These are phyloP conservation scores for Polydrusus pterygomalis DNA, from an alignment of 2,888 invertebrate genomes.

Conservation along the genomic window DNA sequence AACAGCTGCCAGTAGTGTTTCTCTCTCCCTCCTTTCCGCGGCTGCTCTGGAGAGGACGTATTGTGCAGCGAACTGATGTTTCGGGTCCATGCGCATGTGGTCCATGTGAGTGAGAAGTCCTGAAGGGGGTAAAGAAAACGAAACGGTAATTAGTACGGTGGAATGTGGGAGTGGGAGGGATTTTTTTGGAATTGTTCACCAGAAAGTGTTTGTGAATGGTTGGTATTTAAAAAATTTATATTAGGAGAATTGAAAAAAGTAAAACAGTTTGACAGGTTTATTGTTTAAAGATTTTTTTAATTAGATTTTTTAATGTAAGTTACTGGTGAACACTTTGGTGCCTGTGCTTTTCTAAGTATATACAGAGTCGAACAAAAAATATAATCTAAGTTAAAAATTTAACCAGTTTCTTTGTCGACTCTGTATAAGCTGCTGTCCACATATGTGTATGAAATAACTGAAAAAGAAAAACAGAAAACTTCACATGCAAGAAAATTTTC, in stretches of 20 bases:
- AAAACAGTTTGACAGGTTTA: too few species aligned
- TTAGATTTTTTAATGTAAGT: too few species aligned
- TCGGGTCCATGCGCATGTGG: constrained; percentile 97
- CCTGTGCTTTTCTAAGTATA: constrained; percentile 13
- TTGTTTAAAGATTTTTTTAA: too few species aligned
- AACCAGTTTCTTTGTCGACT: constrained; percentile 9
- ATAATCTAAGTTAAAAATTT: neutral
- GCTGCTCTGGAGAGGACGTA: constrained; percentile 93
- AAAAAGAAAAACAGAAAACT: constrained; percentile 52
- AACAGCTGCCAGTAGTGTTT: constrained; percentile 81
- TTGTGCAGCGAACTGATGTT: constrained; percentile 96
- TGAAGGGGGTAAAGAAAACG: constrained; percentile 66
- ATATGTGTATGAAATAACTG: constrained; percentile 58
- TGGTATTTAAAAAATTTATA: neutral
- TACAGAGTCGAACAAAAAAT: constrained; percentile 33
- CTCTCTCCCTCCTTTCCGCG: constrained; percentile 91
- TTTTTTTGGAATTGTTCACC: constrained; percentile 5
- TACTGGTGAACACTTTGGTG: constrained; percentile 14
- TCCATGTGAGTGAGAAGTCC: constrained; percentile 96
- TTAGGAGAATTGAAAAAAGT: too few species aligned
- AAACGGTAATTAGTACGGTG: constrained; percentile 1
- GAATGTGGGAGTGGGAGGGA: constrained; percentile 52
- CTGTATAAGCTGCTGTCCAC: constrained; percentile 56
- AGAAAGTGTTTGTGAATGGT: neutral
- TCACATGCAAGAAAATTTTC: constrained; percentile 47